Evolutionary conservation across 2,113 vertebrate species (phyloP).

Genomic region (Apeltes quadracus): DNA sequence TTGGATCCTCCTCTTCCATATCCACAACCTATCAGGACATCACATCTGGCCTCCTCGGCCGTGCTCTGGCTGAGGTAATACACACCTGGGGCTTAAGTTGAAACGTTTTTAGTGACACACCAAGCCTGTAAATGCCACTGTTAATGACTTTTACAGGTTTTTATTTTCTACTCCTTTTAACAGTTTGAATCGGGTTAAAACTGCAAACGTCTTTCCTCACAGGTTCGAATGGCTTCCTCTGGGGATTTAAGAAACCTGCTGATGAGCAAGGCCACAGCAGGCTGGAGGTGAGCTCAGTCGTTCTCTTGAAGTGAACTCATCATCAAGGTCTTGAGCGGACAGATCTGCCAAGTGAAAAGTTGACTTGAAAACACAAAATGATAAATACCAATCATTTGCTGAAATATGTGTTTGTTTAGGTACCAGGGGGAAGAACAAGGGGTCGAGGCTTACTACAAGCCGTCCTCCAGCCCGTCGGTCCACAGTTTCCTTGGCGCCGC

Average conservation of each 20-base stretch:
- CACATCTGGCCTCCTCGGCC: constrained; percentile 83
- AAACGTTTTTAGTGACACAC: too few relatives aligned
- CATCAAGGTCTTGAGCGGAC: background rate
- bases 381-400: constrained; percentile 9
- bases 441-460: constrained; percentile 88
- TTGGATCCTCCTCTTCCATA: constrained; percentile 78
- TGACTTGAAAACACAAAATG: background rate
- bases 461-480: constrained; percentile 84
- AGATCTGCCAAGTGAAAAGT: background rate
- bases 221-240: constrained; percentile 90
- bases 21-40: constrained; percentile 86
- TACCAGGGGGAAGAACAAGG: constrained; percentile 89
- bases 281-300: constrained; percentile 88
- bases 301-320: constrained; percentile 14
- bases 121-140: background rate
- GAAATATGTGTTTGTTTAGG: constrained; percentile 65
- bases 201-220: constrained; percentile 19
- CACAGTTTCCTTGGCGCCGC: constrained; percentile 91
- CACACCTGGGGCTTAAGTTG: background rate
- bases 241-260: constrained; percentile 87
- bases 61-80: constrained; percentile 86
- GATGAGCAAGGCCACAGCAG: constrained; percentile 80
- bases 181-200: background rate
- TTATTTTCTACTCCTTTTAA: background rate
- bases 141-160: background rate